phyloP scores from a whole-genome alignment of 2,113 vertebrate species.

The Eptesicus fuscus region DNA sequence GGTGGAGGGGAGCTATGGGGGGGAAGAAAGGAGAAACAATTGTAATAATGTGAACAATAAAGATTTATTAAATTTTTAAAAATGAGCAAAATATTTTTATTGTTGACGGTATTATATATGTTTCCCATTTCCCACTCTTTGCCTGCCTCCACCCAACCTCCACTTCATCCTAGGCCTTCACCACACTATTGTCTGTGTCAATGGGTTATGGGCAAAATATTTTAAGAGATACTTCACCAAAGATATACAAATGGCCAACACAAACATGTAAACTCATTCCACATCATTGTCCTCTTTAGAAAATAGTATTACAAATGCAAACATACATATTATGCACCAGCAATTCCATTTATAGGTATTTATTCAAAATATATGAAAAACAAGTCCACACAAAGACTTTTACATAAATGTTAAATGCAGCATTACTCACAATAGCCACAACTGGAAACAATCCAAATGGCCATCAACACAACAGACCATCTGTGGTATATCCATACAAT shows the following conservation, averaged over 20 bases:
- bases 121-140: no score
- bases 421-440: neutral
- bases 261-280: neutral
- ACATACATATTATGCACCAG: neutral
- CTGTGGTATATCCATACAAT: neutral
- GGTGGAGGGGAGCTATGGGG: no score
- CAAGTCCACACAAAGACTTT: neutral
- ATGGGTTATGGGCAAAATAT: neutral
- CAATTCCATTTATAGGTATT: neutral
- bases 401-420: neutral
- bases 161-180: no score
- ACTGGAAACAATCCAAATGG: neutral
- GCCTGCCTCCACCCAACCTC: no score
- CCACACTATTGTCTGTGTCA: no score
- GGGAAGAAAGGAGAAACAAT: no score
- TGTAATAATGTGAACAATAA: no score
- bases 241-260: neutral
- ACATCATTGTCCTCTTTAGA: neutral
- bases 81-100: neutral
- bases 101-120: no score
- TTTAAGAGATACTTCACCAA: constrained; percentile 20
- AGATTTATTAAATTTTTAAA: neutral
- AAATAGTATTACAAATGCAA: neutral
- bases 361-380: neutral
- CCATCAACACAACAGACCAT: neutral